Evolutionary conservation across 2,888 invertebrate species (phyloP).

Genomic region (Sinelater perroti): DNA sequence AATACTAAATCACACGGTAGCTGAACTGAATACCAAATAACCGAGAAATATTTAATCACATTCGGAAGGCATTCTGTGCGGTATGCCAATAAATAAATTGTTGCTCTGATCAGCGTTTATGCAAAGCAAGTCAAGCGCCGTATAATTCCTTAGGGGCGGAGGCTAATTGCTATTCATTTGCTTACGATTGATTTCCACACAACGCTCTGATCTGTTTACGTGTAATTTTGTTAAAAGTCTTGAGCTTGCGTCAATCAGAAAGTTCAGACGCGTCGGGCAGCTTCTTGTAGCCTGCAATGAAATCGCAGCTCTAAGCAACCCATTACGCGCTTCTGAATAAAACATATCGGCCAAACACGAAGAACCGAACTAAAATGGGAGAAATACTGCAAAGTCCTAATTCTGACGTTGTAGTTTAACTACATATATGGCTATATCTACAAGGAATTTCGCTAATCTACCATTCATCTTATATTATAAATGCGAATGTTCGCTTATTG

Average conservation of each 20-base stretch:
- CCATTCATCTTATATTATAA: no score
- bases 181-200: not conserved
- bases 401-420: no score
- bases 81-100: constrained; percentile 6
- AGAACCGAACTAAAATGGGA: constrained; percentile 25
- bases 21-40: not conserved
- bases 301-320: constrained; percentile 16
- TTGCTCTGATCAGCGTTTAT: not conserved
- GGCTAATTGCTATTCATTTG: not conserved
- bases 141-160: not conserved
- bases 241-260: constrained; percentile 13
- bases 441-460: no score
- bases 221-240: constrained; percentile 1
- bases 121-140: not conserved
- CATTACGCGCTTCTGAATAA: constrained; percentile 21
- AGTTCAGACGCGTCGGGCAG: no score
- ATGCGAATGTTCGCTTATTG: no score
- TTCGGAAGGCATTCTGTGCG: constrained; percentile 6
- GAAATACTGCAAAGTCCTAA: constrained; percentile 27
- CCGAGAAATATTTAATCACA: constrained; percentile 6
- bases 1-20: constrained; percentile 6
- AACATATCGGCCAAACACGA: constrained; percentile 31
- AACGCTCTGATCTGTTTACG: not conserved
- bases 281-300: constrained; percentile 13
- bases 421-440: no score